Evolutionary conservation across 2,113 vertebrate genomes (phyloP).

Genomic region (Tautogolabrus adspersus): DNA sequence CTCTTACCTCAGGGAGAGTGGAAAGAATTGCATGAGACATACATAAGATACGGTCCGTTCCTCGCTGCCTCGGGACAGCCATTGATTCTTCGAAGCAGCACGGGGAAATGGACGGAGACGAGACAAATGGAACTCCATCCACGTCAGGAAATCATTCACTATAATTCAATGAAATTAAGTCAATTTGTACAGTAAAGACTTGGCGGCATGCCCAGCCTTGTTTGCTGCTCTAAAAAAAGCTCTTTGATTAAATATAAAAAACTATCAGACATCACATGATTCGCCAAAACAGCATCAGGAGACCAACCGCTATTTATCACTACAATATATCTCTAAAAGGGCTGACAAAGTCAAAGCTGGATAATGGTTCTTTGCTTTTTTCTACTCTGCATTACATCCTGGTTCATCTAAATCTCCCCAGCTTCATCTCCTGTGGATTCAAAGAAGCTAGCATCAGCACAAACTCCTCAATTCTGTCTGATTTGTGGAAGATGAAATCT

Average conservation of each 20-base stretch:
- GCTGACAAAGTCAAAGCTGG: slow-evolving; percentile 47
- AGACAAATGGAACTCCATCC: slow-evolving; percentile 27
- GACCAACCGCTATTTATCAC: slow-evolving; percentile 38
- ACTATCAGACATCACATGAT: slow-evolving; percentile 22
- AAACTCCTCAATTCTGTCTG: slow-evolving; percentile 28
- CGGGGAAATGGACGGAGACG: slow-evolving; percentile 13
- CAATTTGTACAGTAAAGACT: slow-evolving; percentile 39
- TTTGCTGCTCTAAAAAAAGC: slow-evolving; percentile 13
- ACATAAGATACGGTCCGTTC: slow-evolving; percentile 33
- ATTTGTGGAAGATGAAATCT: slow-evolving; percentile 66
- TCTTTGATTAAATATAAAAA: slow-evolving; percentile 44
- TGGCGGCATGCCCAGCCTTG: slow-evolving; percentile 34
- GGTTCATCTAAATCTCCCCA: slow-evolving; percentile 45
- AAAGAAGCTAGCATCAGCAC: slow-evolving; percentile 61
- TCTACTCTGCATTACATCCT: slow-evolving; percentile 13
- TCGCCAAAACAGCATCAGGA: slow-evolving; percentile 31
- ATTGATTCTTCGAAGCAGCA: slow-evolving; percentile 19
- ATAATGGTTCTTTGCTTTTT: neutral
- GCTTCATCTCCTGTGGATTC: slow-evolving; percentile 39
- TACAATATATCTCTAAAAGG: slow-evolving; percentile 33
- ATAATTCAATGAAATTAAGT: slow-evolving; percentile 55
- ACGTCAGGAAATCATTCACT: slow-evolving; percentile 23
- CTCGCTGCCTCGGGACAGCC: slow-evolving; percentile 18
- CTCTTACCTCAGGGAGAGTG: slow-evolving; percentile 40
- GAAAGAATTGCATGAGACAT: slow-evolving; percentile 37